These are phyloP conservation scores for Montipora capitata DNA, from an alignment of 92 coral and sea anemone genomes.

Conservation along the genomic window DNA sequence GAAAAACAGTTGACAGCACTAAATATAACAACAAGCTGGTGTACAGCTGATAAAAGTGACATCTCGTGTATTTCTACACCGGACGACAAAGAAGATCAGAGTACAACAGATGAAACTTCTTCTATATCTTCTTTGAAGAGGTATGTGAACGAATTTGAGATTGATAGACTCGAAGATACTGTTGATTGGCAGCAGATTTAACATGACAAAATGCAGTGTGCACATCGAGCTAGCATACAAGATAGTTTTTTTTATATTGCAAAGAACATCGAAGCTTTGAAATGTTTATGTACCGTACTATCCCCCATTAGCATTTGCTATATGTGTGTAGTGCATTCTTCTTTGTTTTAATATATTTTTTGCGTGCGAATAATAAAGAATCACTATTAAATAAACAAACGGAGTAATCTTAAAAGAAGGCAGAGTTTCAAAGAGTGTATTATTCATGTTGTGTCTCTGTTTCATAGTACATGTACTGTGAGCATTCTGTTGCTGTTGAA, in stretches of 20 bases:
- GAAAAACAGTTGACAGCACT: constrained; percentile 7
- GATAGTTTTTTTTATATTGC: too few relatives aligned
- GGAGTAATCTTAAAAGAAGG: too few relatives aligned
- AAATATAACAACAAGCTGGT: neutral
- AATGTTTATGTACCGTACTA: too few relatives aligned
- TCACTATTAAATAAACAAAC: too few relatives aligned
- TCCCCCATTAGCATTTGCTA: too few relatives aligned
- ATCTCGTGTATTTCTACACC: constrained; percentile 6
- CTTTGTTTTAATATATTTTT: too few relatives aligned
- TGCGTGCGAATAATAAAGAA: too few relatives aligned
- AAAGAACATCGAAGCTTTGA: too few relatives aligned
- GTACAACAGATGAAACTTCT: constrained; percentile 1
- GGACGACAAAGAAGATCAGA: constrained; percentile 1
- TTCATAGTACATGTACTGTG: neutral
- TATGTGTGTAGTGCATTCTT: too few relatives aligned
- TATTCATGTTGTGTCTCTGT: too few relatives aligned
- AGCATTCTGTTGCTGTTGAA: neutral
- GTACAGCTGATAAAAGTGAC: neutral
- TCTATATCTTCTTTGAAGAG: neutral
- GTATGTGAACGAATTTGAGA: constrained; percentile 1
- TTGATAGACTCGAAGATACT: constrained; percentile 2
- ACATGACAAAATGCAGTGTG: constrained; percentile 1
- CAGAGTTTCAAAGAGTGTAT: too few relatives aligned
- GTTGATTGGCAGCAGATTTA: neutral
- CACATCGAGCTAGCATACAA: too few relatives aligned